These are phyloP conservation scores for Magallana ariakensis DNA, from an alignment of 1,140 invertebrate species.

Conservation along the genomic window DNA sequence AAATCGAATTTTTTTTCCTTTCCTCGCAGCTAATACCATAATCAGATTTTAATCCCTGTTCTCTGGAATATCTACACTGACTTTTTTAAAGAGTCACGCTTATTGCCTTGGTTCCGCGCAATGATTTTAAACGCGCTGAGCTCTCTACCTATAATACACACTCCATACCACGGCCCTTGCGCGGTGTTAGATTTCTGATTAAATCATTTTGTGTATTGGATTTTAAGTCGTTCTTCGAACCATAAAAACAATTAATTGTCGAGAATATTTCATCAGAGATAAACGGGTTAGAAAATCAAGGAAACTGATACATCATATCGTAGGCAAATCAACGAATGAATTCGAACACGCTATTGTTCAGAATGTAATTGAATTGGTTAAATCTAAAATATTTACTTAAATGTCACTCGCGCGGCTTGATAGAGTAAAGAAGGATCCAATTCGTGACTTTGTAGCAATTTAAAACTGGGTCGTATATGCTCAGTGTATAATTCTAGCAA, in stretches of 20 bases:
- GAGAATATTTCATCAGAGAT: not conserved
- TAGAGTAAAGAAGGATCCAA: not conserved
- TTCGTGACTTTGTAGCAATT: slow-evolving; percentile 18
- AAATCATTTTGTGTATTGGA: slow-evolving; percentile 22
- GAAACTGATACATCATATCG: not conserved
- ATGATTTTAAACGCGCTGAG: not conserved
- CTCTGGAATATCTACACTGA: not conserved
- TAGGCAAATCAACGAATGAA: no score
- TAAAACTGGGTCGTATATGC: not conserved
- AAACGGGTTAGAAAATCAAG: not conserved
- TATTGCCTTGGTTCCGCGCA: no score
- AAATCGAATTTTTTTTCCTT: slow-evolving; percentile 15
- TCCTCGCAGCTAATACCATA: slow-evolving; percentile 1
- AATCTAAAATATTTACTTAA: not conserved
- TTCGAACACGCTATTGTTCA: no score
- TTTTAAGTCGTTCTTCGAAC: not conserved
- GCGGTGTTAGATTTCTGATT: slow-evolving; percentile 40
- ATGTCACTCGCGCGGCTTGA: not conserved
- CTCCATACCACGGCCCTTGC: slow-evolving; percentile 13
- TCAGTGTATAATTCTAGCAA: no score
- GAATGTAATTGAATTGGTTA: not conserved
- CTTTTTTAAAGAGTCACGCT: not conserved
- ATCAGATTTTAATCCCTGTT: slow-evolving; percentile 12
- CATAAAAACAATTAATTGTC: slow-evolving; percentile 17
- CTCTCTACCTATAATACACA: not conserved